Evolutionary conservation across 2,113 vertebrate species (phyloP), one percentile per base, ranked within the genome.

Genomic region (Crotalus viridis): DNA sequence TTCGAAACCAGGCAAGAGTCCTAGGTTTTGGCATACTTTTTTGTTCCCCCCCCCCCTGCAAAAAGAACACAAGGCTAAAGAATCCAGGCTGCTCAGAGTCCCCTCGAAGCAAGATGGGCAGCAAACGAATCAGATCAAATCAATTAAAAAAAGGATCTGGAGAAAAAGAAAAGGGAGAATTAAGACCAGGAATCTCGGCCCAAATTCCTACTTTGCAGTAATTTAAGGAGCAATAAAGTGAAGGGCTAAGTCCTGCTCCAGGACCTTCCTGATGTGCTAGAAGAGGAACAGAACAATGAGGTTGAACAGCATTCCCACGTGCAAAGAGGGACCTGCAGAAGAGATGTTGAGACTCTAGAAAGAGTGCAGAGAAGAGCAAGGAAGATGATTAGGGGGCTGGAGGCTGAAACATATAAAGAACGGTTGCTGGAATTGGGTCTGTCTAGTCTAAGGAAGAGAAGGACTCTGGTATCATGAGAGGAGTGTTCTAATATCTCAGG

Each of bases 1-100:
- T 89, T 43, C 17, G 74, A 43, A 93, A 94, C 94, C 94, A 52
- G 54, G 89, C 0, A 13, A 94, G 93, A 94, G 88, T 93, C 91
- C 94, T 88, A 95, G 90, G 93, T 90, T 87, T 10, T 69, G 93
- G 95, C 92, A 57, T 69, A 93, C 15, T 39, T 39, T 39, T 39
- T 39, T 39, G 2, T 54, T 1, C 39, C 39, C 39, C 39, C 39
- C 6, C n/a, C n/a, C 1, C 6, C 1, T 28, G 17, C 13, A 15
- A 39, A 85, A 33, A 85, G 33, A 91, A 90, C 85, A 48, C 21
- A 10, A 43, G 39, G 39, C 43, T 1, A 86, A 48, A 33, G 24
- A 28, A 22, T 61, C 24, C 59, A 61, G 59, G 59, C 10, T 26
- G 24, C 9, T 24, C 59, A 61, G 59, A 61, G 24, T 61, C 48